Evolutionary conservation across 2,888 invertebrate species (phyloP), one percentile per base, ranked within the genome.

Genomic region (Amphipyra berbera): DNA sequence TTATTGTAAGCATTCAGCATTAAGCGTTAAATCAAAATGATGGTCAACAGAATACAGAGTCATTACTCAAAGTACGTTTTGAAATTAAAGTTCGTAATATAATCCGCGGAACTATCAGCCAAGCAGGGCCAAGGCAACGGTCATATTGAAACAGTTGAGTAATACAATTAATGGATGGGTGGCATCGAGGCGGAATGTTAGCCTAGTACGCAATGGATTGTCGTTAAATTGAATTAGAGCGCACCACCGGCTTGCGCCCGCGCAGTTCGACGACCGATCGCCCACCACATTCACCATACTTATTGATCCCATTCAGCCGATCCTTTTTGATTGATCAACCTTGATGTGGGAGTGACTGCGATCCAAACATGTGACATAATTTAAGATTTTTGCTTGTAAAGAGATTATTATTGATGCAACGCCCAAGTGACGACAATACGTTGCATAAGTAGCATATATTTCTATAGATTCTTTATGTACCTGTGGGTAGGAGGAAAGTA

Each of bases 181-280:
- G 87, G 88, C 87, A 87, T 82, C 81, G 68, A 71, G 82, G 82
- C 79, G 79, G 85, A 86, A 83, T 84, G 86, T 79, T 79, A 84
- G 81, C 79, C 83, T 71, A 76, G 87, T 88, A 88, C 85, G 88
- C 88, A 87, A 82, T 91, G 88, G 88, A 87, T 90, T 91, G 92
- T 93, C 90, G 88, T 92, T 90, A 92, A 92, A 93, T 92, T 90
- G 88, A 94, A 94, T 93, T 94, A 93, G 94, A 93, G 89, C 90
- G 83, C 88, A 89, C 90, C 92, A 85, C 82, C 85, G 88, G 86
- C 84, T 82, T 81, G 91, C 93, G 93, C 94, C 93, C 92, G 94
- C 94, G 94, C 94, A 94, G 94, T 93, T 94, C 94, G 93, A 85
- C 93, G 94, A 95, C 94, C 94, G 93, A 82, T 90, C 94, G 94